Evolutionary conservation across 1,140 invertebrate species (phyloP), one percentile per base, ranked within the genome.

Genomic region (Penaeus japonicus): DNA sequence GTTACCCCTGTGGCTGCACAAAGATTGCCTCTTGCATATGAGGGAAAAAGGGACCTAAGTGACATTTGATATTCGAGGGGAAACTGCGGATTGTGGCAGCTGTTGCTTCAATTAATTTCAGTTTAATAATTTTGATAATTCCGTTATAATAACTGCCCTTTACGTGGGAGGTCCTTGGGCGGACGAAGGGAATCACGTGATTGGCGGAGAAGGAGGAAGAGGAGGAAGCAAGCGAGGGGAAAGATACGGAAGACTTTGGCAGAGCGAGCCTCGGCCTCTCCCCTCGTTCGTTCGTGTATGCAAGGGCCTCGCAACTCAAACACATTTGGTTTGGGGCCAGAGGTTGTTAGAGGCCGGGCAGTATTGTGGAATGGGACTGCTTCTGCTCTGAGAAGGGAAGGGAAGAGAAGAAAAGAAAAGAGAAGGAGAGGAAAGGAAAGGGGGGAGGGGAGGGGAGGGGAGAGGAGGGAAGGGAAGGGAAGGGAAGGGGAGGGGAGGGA

Each of bases 1-100:
- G 86, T 83, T 73, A 82, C 86, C 85, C 86, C 86, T 88, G 86
- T 88, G 86, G 86, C 86, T 88, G 79, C 79, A 82, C 86, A 88
- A 88, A 88, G 86, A 88, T 88, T 88, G 80, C 86, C 86, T 83
- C 86, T 47, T 32, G 65, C 86, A 80, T 73, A 87, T 80, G 62
- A 81, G 79, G 77, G 85, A 81, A 87, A 87, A 81, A 87, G 79
- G 85, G 79, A 80, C 77, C 80, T 73, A 87, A 87, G 85, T 87
- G 85, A 87, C 85, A 70, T 87, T 65, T 81, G 79, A 87, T 87
- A 78, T 53, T 53, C 35, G 57, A 81, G 79, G 79, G 65, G 39
- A 73, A 62, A 54, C 62, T 80, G 85, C 62, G 77, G 85, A 32
- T 70, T 55, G 85, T 81, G 85, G 81, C 79, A 87, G 57, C 85